phyloP scores from a whole-genome alignment of 2,113 vertebrate genomes.

The Edolisoma coerulescens region DNA sequence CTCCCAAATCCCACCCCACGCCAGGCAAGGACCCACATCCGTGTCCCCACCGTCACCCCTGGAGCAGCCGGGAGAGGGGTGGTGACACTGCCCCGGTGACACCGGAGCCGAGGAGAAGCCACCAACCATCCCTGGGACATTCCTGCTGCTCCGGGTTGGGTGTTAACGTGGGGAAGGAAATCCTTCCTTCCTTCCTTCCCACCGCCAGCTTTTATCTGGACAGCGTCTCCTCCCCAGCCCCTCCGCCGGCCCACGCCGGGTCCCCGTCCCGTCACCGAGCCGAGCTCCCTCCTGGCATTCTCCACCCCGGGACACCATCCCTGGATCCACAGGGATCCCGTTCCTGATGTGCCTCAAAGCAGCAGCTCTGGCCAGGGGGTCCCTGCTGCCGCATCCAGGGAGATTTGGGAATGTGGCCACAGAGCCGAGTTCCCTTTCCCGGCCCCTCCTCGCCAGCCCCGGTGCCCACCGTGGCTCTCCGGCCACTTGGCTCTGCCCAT shows the following conservation, averaged over 20 bases:
- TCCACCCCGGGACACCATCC: accelerated
- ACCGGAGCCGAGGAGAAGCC: neutral
- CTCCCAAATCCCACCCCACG: neutral
- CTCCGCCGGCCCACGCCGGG: accelerated
- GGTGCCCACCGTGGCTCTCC: accelerated
- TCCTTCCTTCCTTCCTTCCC: slow-evolving; percentile 16
- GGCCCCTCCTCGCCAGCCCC: neutral
- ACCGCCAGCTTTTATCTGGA: neutral
- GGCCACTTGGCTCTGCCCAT: neutral
- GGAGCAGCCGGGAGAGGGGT: accelerated
- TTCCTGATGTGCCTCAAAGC: neutral
- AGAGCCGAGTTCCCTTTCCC: neutral
- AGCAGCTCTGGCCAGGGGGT: accelerated
- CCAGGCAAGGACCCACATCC: neutral
- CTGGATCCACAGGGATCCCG: neutral
- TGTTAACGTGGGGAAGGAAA: slow-evolving; percentile 3
- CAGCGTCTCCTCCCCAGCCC: neutral
- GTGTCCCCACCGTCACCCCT: neutral
- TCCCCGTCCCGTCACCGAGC: neutral
- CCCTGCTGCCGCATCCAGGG: neutral
- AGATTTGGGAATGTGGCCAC: neutral
- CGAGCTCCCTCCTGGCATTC: neutral
- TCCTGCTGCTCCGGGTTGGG: neutral
- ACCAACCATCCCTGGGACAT: neutral
- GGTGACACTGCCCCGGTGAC: neutral